Conservation (phyloP, 92 coral and sea anemone genomes). For the Parazoanthus darwini region DNA sequence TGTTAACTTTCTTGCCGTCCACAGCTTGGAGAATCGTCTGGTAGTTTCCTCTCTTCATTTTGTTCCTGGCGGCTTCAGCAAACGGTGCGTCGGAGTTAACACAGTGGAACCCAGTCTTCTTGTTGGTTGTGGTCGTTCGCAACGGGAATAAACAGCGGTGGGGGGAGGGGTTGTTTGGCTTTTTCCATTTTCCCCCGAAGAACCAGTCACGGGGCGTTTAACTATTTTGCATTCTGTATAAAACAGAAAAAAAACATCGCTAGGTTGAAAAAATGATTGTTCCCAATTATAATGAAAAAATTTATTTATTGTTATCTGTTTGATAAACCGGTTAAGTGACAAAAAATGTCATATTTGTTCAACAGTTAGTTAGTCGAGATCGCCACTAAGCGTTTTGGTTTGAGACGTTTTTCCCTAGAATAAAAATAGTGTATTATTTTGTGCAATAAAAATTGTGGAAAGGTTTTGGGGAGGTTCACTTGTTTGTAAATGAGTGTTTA, state of each 20-base stretch:
- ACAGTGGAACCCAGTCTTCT: conserved; percentile 29
- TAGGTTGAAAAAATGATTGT: too few relatives aligned
- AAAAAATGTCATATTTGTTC: too few relatives aligned
- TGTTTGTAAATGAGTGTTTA: too few relatives aligned
- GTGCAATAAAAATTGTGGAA: too few relatives aligned
- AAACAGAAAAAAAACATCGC: not conserved
- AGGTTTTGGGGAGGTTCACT: too few relatives aligned
- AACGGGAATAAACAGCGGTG: conserved; percentile 8
- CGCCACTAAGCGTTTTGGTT: too few relatives aligned
- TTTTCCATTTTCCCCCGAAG: not conserved
- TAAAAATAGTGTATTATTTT: too few relatives aligned
- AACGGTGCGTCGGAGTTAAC: not conserved
- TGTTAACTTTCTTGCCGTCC: not conserved
- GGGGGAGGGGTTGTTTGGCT: not conserved
- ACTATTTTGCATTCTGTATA: conserved; percentile 17
- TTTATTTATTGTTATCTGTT: too few relatives aligned
- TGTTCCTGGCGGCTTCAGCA: not conserved
- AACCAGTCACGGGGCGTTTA: conserved; percentile 8
- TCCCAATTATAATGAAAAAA: too few relatives aligned
- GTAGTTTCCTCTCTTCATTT: not conserved
- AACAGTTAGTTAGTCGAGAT: too few relatives aligned
- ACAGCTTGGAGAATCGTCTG: not conserved
- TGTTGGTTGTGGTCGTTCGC: not conserved
- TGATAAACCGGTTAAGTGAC: too few relatives aligned
- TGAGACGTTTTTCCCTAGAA: too few relatives aligned